Percentiles rank a stretch among this genome's conserved stretches.
Conservation (phyloP, 2,113 vertebrate species). For the Xiphophorus hellerii region DNA sequence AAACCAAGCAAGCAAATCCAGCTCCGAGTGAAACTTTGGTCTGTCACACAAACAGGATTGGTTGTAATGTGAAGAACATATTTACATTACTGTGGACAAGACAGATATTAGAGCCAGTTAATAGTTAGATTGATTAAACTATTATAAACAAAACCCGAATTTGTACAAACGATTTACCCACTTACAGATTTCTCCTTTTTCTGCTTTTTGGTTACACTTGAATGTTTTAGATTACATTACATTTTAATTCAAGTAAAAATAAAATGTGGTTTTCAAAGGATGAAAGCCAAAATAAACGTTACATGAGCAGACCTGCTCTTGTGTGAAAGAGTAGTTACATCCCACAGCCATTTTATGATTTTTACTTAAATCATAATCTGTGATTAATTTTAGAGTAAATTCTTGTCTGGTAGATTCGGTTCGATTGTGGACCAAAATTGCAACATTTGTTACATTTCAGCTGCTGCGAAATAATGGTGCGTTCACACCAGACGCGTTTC, state of each 20-base stretch:
- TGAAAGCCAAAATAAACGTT: background rate
- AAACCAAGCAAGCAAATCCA: constrained; percentile 11
- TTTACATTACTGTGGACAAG: no score
- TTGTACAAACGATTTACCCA: no score
- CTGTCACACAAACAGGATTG: background rate
- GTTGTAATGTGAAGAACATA: background rate
- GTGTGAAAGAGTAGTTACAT: background rate
- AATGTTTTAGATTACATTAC: background rate
- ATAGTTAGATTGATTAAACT: background rate
- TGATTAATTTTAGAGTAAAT: no score
- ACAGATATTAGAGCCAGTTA: background rate
- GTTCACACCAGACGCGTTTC: no score
- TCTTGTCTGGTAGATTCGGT: no score
- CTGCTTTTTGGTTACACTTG: background rate
- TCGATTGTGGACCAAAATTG: no score
- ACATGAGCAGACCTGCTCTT: background rate
- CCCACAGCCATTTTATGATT: no score
- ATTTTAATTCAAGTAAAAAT: background rate
- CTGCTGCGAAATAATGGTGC: no score
- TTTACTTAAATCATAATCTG: no score
- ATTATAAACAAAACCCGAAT: background rate
- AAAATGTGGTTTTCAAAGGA: background rate
- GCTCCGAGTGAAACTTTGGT: background rate
- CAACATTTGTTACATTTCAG: no score
- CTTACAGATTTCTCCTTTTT: no score